These are phyloP conservation scores for Xanthorhoe spadicearia DNA, from an alignment of 2,888 invertebrate species.

Conservation along the genomic window DNA sequence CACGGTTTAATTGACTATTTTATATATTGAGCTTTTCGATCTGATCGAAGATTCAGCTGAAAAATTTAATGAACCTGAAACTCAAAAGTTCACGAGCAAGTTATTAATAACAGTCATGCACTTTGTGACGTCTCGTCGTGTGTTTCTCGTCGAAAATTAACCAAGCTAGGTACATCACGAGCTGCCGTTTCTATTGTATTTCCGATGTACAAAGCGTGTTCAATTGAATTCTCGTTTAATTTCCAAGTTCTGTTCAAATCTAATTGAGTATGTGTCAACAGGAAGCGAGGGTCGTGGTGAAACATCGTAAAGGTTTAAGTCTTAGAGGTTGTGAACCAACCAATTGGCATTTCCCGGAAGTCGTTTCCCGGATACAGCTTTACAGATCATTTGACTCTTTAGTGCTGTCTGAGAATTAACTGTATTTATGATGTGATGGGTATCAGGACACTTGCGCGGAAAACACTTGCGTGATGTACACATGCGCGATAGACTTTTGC, in stretches of 20 bases:
- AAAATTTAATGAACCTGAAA: no score
- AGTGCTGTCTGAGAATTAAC: not conserved
- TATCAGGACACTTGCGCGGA: no score
- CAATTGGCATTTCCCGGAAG: conserved; percentile 19
- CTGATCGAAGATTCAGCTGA: no score
- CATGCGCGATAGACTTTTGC: no score
- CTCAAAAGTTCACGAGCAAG: no score
- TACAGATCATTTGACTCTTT: not conserved
- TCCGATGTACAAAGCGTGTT: not conserved
- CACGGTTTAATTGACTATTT: no score
- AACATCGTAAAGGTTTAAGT: conserved; percentile 10
- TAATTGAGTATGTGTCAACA: conserved; percentile 27
- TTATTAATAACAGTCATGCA: no score
- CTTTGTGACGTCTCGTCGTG: no score
- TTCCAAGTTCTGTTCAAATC: conserved; percentile 14
- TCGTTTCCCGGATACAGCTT: not conserved
- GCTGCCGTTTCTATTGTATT: not conserved
- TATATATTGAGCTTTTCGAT: no score
- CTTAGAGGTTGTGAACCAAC: not conserved
- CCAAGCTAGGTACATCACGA: not conserved
- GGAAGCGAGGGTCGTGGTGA: not conserved
- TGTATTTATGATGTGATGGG: not conserved
- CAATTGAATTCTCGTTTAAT: not conserved
- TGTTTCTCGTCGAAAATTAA: no score
- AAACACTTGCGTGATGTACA: no score